Base-by-base conservation (phyloP, 2,797 vertebrate species). In the Masticophis lateralis region DNA sequence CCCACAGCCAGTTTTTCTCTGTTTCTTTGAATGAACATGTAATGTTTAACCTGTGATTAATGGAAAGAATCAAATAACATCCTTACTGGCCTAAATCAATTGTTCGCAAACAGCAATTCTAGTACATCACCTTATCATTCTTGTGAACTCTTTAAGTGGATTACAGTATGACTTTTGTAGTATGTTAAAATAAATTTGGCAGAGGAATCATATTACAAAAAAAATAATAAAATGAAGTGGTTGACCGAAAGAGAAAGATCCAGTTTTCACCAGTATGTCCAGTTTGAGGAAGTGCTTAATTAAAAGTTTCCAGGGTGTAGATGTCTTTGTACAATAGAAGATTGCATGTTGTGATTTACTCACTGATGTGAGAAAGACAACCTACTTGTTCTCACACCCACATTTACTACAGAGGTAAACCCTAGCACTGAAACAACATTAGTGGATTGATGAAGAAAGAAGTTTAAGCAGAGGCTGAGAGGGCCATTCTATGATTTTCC, bases 1-100 rank as follows among this genome's bases (percentile, higher is more conserved):
- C 27, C 56, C 69, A 89, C 20, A 86, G 74, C 87, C 69, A 91
- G 69, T 74, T 74, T 86, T 91, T 89, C 83, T 66, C 28, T 89
- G 32, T 91, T 79, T 83, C 69, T 63, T 18, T 89, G 90, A 27
- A 12, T 93, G 61, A 43, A 9, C 51, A 32, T 86, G 20, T 27
- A 86, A 91, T 51, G 57, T 13, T 66, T 63, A 28, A 83, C 55
- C 91, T 89, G 57, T 51, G 32, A 32, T 55, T 83, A 63, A 56
- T 5, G 25, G 88, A 87, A 59, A 11, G 12, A 32, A 56, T 88
- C 27, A 83, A 61, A 55, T 16, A 32, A 66, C 53, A 61, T 7
- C 25, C 25, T 56, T 20, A 22, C 8, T 69, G 60, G 2, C 13
- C 59, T 91, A 57, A 32, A 43, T 93, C 8, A 79, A n/a, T 25